A percentile compares a stretch with the other conserved stretches of the same genome.
These are phyloP conservation scores for Synergus laeviventris DNA, from an alignment of 2,888 invertebrate genomes.

Conservation along the genomic window DNA sequence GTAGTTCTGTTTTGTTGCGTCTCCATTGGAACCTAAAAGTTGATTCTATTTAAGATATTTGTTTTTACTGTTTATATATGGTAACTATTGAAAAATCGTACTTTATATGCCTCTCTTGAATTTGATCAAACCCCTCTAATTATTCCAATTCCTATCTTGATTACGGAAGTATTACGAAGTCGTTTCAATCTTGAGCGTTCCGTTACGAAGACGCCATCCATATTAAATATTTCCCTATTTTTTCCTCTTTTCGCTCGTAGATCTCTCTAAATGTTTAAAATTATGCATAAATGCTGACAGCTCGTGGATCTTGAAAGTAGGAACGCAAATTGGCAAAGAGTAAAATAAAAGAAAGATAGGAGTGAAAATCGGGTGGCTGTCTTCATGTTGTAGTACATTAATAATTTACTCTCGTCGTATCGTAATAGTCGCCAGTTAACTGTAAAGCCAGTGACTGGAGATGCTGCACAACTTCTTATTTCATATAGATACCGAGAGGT, in stretches of 20 bases:
- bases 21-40: too few relatives aligned
- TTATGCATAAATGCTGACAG: neutral
- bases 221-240: neutral
- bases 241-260: neutral
- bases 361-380: conserved; percentile 27
- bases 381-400: conserved; percentile 41
- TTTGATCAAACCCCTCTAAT: neutral
- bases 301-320: conserved; percentile 3
- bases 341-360: neutral
- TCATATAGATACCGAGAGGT: conserved; percentile 43
- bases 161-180: conserved; percentile 18
- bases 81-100: too few relatives aligned
- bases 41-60: too few relatives aligned
- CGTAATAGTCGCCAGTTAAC: conserved; percentile 52
- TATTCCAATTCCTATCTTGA: conserved; percentile 7
- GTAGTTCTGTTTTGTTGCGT: too few relatives aligned
- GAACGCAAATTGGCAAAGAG: neutral
- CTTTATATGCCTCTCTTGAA: neutral
- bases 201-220: conserved; percentile 18
- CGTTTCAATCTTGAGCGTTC: conserved; percentile 15
- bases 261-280: conserved; percentile 19
- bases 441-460: conserved; percentile 52
- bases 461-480: conserved; percentile 50
- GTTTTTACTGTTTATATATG: too few relatives aligned
- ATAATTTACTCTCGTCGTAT: conserved; percentile 49